Conservation (phyloP, 2,113 vertebrate species). For the Phylloscopus trochilus region DNA sequence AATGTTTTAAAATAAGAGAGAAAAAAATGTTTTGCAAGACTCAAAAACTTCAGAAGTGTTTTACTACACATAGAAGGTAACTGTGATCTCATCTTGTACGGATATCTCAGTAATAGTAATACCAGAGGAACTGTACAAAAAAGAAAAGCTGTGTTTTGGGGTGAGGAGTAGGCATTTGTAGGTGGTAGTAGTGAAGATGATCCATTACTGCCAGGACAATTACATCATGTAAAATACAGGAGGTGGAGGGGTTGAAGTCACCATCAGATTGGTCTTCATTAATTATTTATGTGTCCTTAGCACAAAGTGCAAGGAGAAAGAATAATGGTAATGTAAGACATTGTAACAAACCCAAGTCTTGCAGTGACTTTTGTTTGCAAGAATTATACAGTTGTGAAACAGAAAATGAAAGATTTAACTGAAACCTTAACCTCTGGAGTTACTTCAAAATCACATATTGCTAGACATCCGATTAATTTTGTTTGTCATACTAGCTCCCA, state of each 20-base stretch:
- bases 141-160: neutral
- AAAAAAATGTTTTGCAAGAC: neutral
- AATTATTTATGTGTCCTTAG: neutral
- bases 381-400: neutral
- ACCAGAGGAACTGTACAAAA: neutral
- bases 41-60: neutral
- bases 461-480: neutral
- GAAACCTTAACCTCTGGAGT: neutral
- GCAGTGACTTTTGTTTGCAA: neutral
- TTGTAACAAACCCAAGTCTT: neutral
- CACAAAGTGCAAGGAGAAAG: neutral
- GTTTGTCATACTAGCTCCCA: neutral
- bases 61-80: neutral
- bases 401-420: neutral
- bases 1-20: neutral
- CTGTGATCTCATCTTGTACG: neutral
- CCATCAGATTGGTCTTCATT: neutral
- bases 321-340: neutral
- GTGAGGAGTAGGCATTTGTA: neutral
- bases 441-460: neutral
- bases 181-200: neutral
- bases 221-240: neutral
- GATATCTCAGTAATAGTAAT: neutral
- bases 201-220: neutral
- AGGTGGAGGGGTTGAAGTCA: neutral